phyloP scores from a whole-genome alignment of 2,888 invertebrate species.

The Endomychus coccineus region DNA sequence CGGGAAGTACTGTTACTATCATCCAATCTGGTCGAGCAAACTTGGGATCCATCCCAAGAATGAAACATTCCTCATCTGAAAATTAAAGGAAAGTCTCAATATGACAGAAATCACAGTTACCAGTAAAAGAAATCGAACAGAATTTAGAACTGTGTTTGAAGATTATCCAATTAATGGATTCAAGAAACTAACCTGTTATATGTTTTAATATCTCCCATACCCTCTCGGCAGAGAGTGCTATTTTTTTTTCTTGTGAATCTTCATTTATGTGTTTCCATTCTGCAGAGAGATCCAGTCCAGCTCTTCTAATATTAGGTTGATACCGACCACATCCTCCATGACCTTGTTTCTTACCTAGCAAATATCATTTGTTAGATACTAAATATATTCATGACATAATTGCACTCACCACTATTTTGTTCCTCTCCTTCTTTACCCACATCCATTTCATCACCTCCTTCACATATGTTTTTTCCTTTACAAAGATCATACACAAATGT shows the following conservation, averaged over 20 bases:
- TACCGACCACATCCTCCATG: slow-evolving; percentile 98
- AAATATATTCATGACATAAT: too few relatives aligned
- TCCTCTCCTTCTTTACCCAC: slow-evolving; percentile 70
- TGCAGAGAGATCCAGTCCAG: slow-evolving; percentile 87
- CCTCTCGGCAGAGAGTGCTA: slow-evolving; percentile 85
- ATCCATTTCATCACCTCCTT: slow-evolving; percentile 98
- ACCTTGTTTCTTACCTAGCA: slow-evolving; percentile 50
- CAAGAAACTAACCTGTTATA: slow-evolving; percentile 55
- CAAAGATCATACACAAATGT: slow-evolving; percentile 96
- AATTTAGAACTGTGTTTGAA: slow-evolving; percentile 1
- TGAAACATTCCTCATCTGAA: slow-evolving; percentile 88
- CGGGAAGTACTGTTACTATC: slow-evolving; percentile 95
- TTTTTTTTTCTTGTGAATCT: slow-evolving; percentile 96
- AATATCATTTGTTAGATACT: too few relatives aligned
- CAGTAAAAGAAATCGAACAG: neutral
- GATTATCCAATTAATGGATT: slow-evolving; percentile 21
- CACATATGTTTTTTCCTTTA: slow-evolving; percentile 96
- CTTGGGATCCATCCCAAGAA: slow-evolving; percentile 94
- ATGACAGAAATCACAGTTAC: neutral
- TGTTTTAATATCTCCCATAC: slow-evolving; percentile 96
- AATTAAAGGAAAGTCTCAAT: slow-evolving; percentile 11
- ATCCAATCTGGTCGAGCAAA: slow-evolving; percentile 99
- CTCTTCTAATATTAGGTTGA: slow-evolving; percentile 85
- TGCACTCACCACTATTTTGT: slow-evolving; percentile 40
- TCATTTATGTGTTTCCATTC: slow-evolving; percentile 99